Evolutionary conservation across 2,113 vertebrate genomes (phyloP).

Genomic region (Solea solea): DNA sequence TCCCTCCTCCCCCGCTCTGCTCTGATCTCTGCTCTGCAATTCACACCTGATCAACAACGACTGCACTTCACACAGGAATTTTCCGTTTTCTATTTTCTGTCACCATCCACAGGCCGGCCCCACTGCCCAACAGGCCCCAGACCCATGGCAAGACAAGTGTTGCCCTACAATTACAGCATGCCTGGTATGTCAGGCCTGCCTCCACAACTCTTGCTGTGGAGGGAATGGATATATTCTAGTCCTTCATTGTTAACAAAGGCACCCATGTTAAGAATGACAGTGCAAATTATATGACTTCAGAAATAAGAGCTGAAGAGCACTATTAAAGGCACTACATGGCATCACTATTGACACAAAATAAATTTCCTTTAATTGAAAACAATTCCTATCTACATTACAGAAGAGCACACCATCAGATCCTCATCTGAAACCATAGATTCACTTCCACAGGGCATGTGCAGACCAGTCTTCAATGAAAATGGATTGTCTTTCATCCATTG

Average conservation of each 20-base stretch:
- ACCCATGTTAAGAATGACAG: slow-evolving; percentile 4
- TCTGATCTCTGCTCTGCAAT: slow-evolving; percentile 76
- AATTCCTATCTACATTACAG: too few species aligned
- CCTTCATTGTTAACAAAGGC: slow-evolving; percentile 9
- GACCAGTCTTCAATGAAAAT: too few species aligned
- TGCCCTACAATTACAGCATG: slow-evolving; percentile 62
- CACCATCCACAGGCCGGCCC: slow-evolving; percentile 27
- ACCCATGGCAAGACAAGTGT: slow-evolving; percentile 70
- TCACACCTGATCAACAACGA: slow-evolving; percentile 83
- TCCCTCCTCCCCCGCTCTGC: slow-evolving; percentile 51
- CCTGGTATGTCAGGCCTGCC: slow-evolving; percentile 61
- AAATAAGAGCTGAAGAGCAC: slow-evolving; percentile 1
- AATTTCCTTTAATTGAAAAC: too few species aligned
- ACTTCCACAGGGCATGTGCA: too few species aligned
- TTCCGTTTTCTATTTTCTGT: slow-evolving; percentile 85
- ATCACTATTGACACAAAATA: too few species aligned
- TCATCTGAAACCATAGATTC: not conserved
- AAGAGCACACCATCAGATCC: too few species aligned
- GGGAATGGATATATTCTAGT: slow-evolving; percentile 7
- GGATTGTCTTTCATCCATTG: too few species aligned
- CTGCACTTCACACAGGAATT: slow-evolving; percentile 84
- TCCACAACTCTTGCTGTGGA: slow-evolving; percentile 47
- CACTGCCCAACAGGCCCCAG: slow-evolving; percentile 37
- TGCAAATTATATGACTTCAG: not conserved
- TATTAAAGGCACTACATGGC: not conserved